These are phyloP conservation scores for Bathybates hornii DNA, from an alignment of 2,113 vertebrate genomes.

Conservation along the genomic window DNA sequence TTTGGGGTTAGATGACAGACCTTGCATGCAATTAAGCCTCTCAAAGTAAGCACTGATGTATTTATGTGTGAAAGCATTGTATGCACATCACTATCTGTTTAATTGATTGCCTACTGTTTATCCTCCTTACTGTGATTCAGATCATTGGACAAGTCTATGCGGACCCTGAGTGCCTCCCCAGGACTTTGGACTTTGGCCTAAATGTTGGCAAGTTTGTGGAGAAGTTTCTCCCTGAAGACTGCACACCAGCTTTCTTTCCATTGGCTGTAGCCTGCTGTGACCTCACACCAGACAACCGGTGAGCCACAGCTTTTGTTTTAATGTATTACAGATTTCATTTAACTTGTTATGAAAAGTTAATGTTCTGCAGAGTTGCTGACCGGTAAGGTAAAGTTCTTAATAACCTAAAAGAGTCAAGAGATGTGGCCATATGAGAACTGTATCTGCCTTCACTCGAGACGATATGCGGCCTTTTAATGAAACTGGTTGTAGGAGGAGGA, in stretches of 20 bases:
- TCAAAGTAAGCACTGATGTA: neutral
- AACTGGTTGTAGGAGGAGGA: neutral
- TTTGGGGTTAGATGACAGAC: neutral
- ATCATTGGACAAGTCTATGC: slow-evolving; percentile 97
- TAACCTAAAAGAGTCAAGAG: neutral
- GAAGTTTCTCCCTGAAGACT: slow-evolving; percentile 92
- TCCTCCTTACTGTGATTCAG: slow-evolving; percentile 52
- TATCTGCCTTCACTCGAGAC: neutral
- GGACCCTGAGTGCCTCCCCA: slow-evolving; percentile 92
- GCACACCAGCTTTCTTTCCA: slow-evolving; percentile 90
- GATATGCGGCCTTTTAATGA: neutral
- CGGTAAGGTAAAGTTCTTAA: neutral
- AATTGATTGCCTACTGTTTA: neutral
- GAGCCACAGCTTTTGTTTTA: neutral
- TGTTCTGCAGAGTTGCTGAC: neutral
- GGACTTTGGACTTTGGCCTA: slow-evolving; percentile 91
- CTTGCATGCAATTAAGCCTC: neutral
- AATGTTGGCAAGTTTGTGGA: slow-evolving; percentile 92
- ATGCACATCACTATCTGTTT: neutral
- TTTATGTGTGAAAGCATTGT: neutral
- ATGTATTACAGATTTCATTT: neutral
- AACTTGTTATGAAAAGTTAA: neutral
- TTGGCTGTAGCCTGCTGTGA: slow-evolving; percentile 91
- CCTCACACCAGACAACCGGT: slow-evolving; percentile 90
- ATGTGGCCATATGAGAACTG: neutral